Conservation (phyloP, 2,797 vertebrate genomes). For the Neosalanx taihuensis region DNA sequence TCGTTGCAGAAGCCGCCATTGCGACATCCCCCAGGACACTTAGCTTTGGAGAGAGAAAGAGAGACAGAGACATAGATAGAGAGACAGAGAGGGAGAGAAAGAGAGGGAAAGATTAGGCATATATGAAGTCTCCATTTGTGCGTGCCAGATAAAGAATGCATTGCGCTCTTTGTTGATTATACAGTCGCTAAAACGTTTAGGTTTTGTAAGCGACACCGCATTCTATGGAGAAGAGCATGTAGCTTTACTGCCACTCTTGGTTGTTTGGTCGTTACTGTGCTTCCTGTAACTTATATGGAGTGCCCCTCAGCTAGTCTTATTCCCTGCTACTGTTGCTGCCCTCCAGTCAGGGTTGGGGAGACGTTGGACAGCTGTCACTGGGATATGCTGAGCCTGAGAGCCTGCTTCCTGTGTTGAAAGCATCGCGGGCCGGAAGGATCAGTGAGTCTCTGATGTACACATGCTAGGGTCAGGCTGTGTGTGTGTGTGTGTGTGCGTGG, state of each 20-base stretch:
- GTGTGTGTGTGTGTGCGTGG: not conserved
- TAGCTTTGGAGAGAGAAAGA: slow-evolving; percentile 67
- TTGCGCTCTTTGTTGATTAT: not conserved
- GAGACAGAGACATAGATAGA: not conserved
- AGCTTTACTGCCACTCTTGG: not conserved
- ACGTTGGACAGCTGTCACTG: slow-evolving; percentile 50
- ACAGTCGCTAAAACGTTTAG: not conserved
- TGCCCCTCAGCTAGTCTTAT: not conserved
- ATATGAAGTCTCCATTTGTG: slow-evolving; percentile 10
- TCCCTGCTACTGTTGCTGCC: slow-evolving; percentile 12
- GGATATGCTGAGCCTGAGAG: slow-evolving; percentile 27
- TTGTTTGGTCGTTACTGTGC: slow-evolving; percentile 5
- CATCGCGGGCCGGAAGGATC: slow-evolving; percentile 51
- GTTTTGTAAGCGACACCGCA: not conserved
- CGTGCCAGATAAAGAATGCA: not conserved
- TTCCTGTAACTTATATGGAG: slow-evolving; percentile 24
- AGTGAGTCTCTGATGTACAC: slow-evolving; percentile 48
- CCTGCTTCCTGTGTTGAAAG: slow-evolving; percentile 50
- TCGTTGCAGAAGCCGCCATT: slow-evolving; percentile 85
- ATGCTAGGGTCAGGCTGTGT: not conserved
- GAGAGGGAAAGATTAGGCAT: slow-evolving; percentile 3
- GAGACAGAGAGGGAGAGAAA: slow-evolving; percentile 4
- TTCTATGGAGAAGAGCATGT: not conserved
- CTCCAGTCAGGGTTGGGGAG: slow-evolving; percentile 36
- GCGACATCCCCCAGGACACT: slow-evolving; percentile 86